Percentiles rank a stretch among this genome's conserved stretches.
Conservation (phyloP, 1,140 invertebrate genomes). For the Drosophila auraria region DNA sequence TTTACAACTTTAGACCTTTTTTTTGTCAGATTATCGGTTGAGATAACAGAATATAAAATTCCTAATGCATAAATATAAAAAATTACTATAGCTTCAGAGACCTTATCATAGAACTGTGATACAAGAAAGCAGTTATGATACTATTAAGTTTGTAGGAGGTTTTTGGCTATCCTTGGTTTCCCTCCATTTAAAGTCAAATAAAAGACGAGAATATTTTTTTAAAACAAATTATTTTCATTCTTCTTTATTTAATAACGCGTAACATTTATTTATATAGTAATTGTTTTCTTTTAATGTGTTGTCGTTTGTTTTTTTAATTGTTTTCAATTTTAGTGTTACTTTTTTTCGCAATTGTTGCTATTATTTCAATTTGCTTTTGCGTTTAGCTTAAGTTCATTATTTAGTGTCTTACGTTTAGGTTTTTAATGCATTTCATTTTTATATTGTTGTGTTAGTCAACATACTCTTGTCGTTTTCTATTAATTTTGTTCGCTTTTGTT, state of each 20-base stretch:
- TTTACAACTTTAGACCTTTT: too few species aligned
- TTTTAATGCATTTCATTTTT: conserved; percentile 45
- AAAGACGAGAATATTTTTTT: conserved; percentile 61
- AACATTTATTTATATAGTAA: conserved; percentile 86
- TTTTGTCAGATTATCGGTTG: too few species aligned
- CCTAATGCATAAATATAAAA: too few species aligned
- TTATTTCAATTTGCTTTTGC: conserved; percentile 59
- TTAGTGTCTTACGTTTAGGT: conserved; percentile 46
- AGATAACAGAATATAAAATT: too few species aligned
- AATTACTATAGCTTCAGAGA: too few species aligned
- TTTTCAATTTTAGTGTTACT: conserved; percentile 52
- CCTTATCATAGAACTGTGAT: too few species aligned
- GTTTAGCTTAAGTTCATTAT: conserved; percentile 55
- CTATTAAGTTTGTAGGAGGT: too few species aligned
- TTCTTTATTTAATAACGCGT: conserved; percentile 85
- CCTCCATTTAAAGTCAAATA: neutral
- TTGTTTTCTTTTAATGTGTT: conserved; percentile 75
- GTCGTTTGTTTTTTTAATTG: conserved; percentile 54
- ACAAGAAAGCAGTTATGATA: too few species aligned
- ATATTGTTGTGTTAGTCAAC: conserved; percentile 52
- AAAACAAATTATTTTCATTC: conserved; percentile 85
- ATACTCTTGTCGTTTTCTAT: conserved; percentile 52
- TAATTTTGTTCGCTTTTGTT: conserved; percentile 43
- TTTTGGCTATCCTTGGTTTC: too few species aligned
- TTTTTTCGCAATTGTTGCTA: conserved; percentile 60